Evolutionary conservation across 2,797 vertebrate genomes (phyloP).

Genomic region (Myotis myotis): DNA sequence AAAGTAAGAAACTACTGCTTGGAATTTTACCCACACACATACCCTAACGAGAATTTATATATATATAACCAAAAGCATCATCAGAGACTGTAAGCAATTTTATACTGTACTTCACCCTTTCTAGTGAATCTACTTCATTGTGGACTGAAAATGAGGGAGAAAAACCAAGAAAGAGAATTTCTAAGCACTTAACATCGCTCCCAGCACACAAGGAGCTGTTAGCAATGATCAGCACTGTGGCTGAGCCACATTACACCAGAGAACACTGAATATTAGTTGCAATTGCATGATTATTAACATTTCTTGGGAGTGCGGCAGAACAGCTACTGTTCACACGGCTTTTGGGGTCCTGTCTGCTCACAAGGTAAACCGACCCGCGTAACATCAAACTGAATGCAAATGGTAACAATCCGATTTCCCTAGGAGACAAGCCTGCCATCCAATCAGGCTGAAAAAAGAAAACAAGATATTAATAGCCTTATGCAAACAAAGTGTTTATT

Average conservation of each 20-base stretch:
- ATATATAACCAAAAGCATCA: background rate
- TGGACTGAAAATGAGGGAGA: background rate
- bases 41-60: background rate
- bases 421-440: background rate
- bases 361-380: background rate
- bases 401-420: background rate
- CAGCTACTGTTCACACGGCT: background rate
- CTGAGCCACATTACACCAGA: background rate
- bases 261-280: background rate
- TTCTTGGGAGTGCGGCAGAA: background rate
- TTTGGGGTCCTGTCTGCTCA: background rate
- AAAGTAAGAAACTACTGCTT: background rate
- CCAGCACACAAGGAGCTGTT: background rate
- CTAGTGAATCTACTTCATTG: background rate
- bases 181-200: constrained; percentile 13
- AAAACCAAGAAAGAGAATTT: constrained; percentile 20
- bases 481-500: constrained; percentile 49
- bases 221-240: background rate
- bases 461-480: background rate
- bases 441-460: background rate
- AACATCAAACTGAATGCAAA: background rate
- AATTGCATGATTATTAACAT: background rate
- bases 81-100: background rate
- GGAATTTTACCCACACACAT: background rate
- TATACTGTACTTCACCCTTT: background rate